These are phyloP conservation scores for Tamandua tetradactyla DNA, from an alignment of 2,797 vertebrate genomes.

Conservation along the genomic window DNA sequence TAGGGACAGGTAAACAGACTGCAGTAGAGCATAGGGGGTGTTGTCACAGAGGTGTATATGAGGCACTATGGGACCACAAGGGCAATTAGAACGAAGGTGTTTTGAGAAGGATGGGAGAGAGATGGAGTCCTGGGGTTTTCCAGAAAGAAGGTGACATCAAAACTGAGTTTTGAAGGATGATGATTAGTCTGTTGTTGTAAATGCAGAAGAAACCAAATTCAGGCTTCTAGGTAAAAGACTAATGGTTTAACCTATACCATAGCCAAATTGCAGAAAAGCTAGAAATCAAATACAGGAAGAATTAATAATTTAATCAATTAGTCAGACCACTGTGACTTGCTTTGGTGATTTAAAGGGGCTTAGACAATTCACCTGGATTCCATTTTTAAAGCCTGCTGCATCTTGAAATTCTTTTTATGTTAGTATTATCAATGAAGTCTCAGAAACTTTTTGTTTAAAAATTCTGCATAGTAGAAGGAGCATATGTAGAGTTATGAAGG, in stretches of 20 bases:
- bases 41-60: not conserved
- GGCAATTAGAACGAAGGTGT: not conserved
- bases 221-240: conserved; percentile 10
- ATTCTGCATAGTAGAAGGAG: not conserved
- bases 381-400: conserved; percentile 17
- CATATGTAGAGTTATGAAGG: conserved; percentile 5
- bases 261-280: conserved; percentile 3
- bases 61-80: not conserved
- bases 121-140: not conserved
- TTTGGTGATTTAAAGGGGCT: not conserved
- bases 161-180: conserved; percentile 3
- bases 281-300: conserved; percentile 63
- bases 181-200: not conserved
- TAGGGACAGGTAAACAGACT: not conserved
- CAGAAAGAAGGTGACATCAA: not conserved
- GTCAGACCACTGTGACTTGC: conserved; percentile 1
- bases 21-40: not conserved
- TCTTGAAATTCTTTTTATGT: conserved; percentile 51
- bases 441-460: conserved; percentile 41
- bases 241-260: conserved; percentile 52
- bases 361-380: conserved; percentile 17
- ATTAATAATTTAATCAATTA: conserved; percentile 40
- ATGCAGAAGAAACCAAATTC: conserved; percentile 13
- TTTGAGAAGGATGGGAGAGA: not conserved
- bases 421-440: conserved; percentile 17